Percentiles rank a stretch among this genome's conserved stretches.
phyloP scores from a whole-genome alignment of 2,888 invertebrate genomes.

The Troides oblongomaculatus region DNA sequence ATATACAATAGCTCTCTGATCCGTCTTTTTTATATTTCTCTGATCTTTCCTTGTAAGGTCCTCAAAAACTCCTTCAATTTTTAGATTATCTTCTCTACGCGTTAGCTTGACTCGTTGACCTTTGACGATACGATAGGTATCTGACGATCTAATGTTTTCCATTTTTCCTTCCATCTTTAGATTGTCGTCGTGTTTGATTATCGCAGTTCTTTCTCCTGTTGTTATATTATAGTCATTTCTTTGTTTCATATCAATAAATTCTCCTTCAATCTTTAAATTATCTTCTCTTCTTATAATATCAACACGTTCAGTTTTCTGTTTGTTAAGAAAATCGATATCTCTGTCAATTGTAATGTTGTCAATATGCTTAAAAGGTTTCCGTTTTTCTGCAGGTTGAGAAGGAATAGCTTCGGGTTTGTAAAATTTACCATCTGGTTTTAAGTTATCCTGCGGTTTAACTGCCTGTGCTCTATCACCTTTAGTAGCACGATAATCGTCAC shows the following conservation, averaged over 20 bases:
- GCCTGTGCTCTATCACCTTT: conserved; percentile 82
- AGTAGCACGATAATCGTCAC: conserved; percentile 76
- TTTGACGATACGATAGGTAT: conserved; percentile 76
- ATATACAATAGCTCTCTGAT: conserved; percentile 77
- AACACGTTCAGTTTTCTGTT: conserved; percentile 78
- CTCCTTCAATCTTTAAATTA: conserved; percentile 81
- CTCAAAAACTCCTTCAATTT: conserved; percentile 84
- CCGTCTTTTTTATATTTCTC: conserved; percentile 77
- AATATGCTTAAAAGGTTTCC: conserved; percentile 75
- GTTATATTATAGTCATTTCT: conserved; percentile 77
- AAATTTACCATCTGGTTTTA: conserved; percentile 80
- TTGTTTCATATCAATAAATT: conserved; percentile 78
- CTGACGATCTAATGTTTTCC: conserved; percentile 74
- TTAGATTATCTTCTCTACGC: conserved; percentile 79
- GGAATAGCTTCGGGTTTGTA: conserved; percentile 74
- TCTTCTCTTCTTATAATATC: conserved; percentile 83
- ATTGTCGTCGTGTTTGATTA: conserved; percentile 82
- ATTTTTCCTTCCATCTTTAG: conserved; percentile 82
- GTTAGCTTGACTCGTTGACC: conserved; percentile 78
- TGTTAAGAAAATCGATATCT: conserved; percentile 53
- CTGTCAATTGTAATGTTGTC: conserved; percentile 82
- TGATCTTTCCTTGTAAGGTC: conserved; percentile 79
- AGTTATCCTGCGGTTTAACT: conserved; percentile 83
- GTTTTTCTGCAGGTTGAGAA: conserved; percentile 78
- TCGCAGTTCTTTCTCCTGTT: conserved; percentile 73